Evolutionary conservation across 1,140 invertebrate genomes (phyloP), one percentile per base, ranked within the genome.

Genomic region (Drosophila tropicalis): DNA sequence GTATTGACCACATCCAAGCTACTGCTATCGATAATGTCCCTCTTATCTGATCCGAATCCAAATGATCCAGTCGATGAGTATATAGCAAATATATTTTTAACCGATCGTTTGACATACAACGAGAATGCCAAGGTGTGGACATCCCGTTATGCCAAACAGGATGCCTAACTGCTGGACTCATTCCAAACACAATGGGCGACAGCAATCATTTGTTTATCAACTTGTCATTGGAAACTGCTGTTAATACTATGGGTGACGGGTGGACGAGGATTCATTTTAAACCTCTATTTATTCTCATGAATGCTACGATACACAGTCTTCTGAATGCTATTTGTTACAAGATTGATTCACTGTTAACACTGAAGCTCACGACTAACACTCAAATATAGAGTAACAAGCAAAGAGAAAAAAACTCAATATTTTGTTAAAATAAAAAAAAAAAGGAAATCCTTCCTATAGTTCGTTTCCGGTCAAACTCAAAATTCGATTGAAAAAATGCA

Each of bases 1-100:
- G 98, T 98, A 15, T 94, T 99, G 80, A 98, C 99, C 93, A 99
- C 99, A 82, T 95, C 98, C 91, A 99, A 98, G 68, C 97, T 99
- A 65, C 94, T 99, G 62, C 93, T 99, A 58, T 99, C 98, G 19
- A 99, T 99, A 93, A 98, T 99, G 93, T 98, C 98, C 72, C 94
- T 99, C 72, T 92, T 99, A 65, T 98, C 97, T 90, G 98, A 98
- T 67, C 98, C 98, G 10, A 99, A 99, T 94, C 98, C 98, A 12
- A 98, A 99, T 92, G 98, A 99, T 94, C 98, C 98, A 15, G 93
- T 99, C 83, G 97, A 97, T 47, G 98, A 98, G 93, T 97, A 97
- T 93, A 97, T 99, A 70, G 98, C 98, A 58, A 97, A 98, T 92
- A 94, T 98, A 72, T 99, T 98, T 98, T 99, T 98, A 94, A 94